Percentiles rank a stretch among this genome's conserved stretches.
phyloP scores from a whole-genome alignment of 2,113 vertebrate genomes.

The Callospermophilus lateralis region DNA sequence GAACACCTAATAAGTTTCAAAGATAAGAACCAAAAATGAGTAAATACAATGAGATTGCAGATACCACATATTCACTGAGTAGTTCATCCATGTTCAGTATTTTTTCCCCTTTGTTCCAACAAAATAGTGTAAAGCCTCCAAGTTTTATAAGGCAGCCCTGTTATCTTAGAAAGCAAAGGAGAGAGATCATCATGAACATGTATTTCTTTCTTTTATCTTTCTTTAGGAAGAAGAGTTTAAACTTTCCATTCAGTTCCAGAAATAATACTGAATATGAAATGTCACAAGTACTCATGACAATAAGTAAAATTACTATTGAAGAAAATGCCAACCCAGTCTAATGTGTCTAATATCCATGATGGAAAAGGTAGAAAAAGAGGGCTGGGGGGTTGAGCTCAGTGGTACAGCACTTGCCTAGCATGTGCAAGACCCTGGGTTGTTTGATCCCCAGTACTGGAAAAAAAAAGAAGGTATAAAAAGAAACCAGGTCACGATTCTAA shows the following conservation, averaged over 20 bases:
- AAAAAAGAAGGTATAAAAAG: not conserved
- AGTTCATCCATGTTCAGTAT: not conserved
- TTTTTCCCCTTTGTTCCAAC: slow-evolving; percentile 39
- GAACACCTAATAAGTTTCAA: slow-evolving; percentile 65
- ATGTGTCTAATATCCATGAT: not conserved
- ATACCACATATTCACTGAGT: not conserved
- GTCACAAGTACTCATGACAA: not conserved
- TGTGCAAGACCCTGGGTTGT: too few relatives aligned
- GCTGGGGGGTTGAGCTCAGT: too few relatives aligned
- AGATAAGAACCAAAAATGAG: slow-evolving; percentile 38
- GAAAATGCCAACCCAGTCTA: not conserved
- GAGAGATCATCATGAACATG: not conserved
- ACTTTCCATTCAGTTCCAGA: slow-evolving; percentile 16
- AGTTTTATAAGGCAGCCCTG: not conserved
- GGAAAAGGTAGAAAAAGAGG: slow-evolving; percentile 18
- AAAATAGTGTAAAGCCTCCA: not conserved
- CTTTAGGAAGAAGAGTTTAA: slow-evolving; percentile 10
- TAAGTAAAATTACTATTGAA: slow-evolving; percentile 46
- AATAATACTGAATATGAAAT: not conserved
- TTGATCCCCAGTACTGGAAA: too few relatives aligned
- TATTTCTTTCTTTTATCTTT: slow-evolving; percentile 22
- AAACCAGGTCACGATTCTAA: not conserved
- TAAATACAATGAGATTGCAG: not conserved
- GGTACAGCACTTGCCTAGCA: too few relatives aligned
- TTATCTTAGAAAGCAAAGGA: slow-evolving; percentile 38